These are phyloP conservation scores for Haliclystus octoradiatus DNA, from an alignment of 30 jellyfish, hydroid and myxozoan genomes.

Conservation along the genomic window DNA sequence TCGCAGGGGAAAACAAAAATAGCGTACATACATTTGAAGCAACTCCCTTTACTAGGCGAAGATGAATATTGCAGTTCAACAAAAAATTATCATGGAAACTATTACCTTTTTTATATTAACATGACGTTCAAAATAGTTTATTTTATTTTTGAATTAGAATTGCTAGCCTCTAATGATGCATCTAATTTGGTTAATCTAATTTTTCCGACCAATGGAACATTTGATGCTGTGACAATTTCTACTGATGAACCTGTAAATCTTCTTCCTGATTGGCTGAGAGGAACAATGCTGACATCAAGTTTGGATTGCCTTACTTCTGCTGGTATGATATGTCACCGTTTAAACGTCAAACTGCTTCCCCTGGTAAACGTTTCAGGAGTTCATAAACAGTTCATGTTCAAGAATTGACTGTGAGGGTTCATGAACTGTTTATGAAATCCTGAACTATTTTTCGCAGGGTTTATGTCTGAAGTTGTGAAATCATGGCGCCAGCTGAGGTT, in stretches of 20 bases:
- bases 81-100: too few species aligned
- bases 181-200: constrained; percentile 26
- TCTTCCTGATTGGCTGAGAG: constrained; percentile 72
- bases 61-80: too few species aligned
- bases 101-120: too few species aligned
- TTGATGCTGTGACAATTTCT: constrained; percentile 50
- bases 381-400: too few species aligned
- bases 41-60: too few species aligned
- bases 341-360: too few species aligned
- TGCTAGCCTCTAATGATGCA: not conserved
- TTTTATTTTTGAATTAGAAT: not conserved
- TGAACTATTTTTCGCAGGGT: not conserved
- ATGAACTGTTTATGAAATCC: not conserved
- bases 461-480: not conserved
- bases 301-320: constrained; percentile 56
- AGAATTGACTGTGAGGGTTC: too few species aligned
- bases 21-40: too few species aligned
- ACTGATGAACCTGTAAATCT: constrained; percentile 73
- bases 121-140: too few species aligned
- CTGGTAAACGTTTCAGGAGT: too few species aligned
- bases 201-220: constrained; percentile 65
- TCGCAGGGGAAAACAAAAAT: too few species aligned
- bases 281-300: constrained; percentile 63
- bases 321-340: constrained; percentile 26
- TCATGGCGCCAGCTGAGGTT: not conserved